phyloP scores from a whole-genome alignment of 2,113 vertebrate genomes.

The Otocyon megalotis region DNA sequence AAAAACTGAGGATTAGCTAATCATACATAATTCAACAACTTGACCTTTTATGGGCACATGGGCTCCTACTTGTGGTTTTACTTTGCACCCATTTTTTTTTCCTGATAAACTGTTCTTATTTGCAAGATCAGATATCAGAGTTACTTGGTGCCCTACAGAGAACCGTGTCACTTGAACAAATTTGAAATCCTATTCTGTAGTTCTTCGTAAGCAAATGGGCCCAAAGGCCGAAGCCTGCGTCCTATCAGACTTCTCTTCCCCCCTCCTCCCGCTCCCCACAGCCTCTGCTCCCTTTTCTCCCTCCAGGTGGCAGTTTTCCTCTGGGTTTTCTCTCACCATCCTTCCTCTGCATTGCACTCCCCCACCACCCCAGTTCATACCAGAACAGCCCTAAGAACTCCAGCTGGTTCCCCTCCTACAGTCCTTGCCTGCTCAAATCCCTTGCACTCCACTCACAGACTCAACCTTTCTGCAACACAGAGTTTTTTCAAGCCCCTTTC shows the following conservation, averaged over 20 bases:
- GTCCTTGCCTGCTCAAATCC: background rate
- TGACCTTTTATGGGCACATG: background rate
- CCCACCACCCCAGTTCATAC: background rate
- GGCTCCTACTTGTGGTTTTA: background rate
- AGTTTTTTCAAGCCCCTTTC: constrained; percentile 17
- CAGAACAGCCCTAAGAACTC: background rate
- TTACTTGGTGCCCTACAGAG: background rate
- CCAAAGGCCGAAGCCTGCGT: background rate
- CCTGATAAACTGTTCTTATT: background rate
- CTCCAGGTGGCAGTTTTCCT: background rate
- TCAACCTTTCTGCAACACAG: background rate
- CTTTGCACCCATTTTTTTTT: background rate
- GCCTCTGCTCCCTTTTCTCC: background rate
- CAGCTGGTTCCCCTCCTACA: background rate
- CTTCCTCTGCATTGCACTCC: background rate
- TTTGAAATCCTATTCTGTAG: constrained; percentile 5
- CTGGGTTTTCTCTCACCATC: background rate
- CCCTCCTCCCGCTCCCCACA: background rate
- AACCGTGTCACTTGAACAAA: background rate
- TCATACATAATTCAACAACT: background rate
- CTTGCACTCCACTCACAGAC: background rate
- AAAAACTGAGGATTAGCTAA: background rate
- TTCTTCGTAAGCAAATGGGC: background rate
- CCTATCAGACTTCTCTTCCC: background rate
- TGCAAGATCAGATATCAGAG: background rate